These are phyloP conservation scores for Platysteira castanea DNA, from an alignment of 2,113 vertebrate species.

Conservation along the genomic window DNA sequence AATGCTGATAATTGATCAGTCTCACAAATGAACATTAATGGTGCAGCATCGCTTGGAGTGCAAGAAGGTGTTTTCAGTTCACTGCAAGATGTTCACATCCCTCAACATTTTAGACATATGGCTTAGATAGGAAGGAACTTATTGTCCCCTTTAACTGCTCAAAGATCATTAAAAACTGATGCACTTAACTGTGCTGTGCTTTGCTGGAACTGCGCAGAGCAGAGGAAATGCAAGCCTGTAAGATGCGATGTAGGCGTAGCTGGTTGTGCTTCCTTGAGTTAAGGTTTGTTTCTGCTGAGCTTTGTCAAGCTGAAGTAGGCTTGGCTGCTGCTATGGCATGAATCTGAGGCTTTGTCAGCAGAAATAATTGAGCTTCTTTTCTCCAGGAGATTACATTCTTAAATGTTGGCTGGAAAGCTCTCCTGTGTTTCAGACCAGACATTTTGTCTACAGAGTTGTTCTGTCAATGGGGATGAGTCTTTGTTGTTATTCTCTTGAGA, in stretches of 20 bases:
- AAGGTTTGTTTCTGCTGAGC: not conserved
- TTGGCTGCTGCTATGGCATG: not conserved
- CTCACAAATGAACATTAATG: not conserved
- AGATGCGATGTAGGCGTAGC: fast-evolving
- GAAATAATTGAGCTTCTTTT: not conserved
- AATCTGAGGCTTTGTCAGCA: not conserved
- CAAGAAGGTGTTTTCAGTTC: not conserved
- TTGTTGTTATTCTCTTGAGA: not conserved
- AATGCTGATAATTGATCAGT: not conserved
- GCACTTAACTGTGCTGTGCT: not conserved
- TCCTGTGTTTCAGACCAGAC: not conserved
- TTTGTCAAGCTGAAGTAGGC: not conserved
- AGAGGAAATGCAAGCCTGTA: not conserved
- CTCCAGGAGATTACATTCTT: not conserved
- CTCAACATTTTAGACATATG: not conserved
- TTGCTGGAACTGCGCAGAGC: not conserved
- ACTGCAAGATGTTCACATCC: not conserved
- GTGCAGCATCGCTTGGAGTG: not conserved
- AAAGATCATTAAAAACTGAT: not conserved
- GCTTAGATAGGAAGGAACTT: not conserved
- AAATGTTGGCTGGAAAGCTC: not conserved
- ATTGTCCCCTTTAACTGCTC: not conserved
- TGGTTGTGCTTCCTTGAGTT: not conserved
- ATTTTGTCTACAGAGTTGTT: not conserved
- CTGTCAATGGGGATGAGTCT: not conserved